These are phyloP conservation scores for Plusia festucae DNA, from an alignment of 2,888 invertebrate genomes.

Conservation along the genomic window DNA sequence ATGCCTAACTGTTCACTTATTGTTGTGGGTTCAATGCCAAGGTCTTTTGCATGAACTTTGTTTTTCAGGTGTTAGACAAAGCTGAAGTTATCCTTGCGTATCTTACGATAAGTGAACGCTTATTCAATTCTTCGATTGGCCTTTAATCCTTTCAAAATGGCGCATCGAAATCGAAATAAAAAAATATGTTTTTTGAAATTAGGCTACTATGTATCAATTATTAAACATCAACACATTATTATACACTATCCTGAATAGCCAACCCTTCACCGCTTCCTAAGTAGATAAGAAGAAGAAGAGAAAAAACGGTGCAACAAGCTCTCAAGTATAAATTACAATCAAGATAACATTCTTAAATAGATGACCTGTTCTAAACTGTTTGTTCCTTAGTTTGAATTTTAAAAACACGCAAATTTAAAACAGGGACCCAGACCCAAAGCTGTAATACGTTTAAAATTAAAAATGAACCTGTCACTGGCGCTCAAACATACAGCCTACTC, in stretches of 20 bases:
- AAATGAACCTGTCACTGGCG: conserved; percentile 60
- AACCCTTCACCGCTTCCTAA: too few relatives aligned
- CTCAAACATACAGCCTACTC: conserved; percentile 56
- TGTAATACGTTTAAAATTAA: conserved; percentile 28
- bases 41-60: conserved; percentile 14
- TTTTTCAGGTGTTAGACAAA: conserved; percentile 4
- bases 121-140: neutral
- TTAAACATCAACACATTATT: too few relatives aligned
- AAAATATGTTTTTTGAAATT: too few relatives aligned
- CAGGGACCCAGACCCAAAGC: conserved; percentile 12
- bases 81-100: neutral
- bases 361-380: neutral
- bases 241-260: too few relatives aligned
- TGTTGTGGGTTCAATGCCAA: conserved; percentile 52
- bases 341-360: too few relatives aligned
- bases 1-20: conserved; percentile 47
- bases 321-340: too few relatives aligned
- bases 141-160: too few relatives aligned
- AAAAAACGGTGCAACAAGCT: too few relatives aligned
- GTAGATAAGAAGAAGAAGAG: too few relatives aligned
- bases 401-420: neutral
- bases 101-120: neutral
- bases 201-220: too few relatives aligned
- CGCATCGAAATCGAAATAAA: too few relatives aligned
- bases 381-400: neutral